Evolutionary conservation across 2,797 vertebrate species (phyloP), one percentile per base, ranked within the genome.

Genomic region (Arremon aurantiirostris): DNA sequence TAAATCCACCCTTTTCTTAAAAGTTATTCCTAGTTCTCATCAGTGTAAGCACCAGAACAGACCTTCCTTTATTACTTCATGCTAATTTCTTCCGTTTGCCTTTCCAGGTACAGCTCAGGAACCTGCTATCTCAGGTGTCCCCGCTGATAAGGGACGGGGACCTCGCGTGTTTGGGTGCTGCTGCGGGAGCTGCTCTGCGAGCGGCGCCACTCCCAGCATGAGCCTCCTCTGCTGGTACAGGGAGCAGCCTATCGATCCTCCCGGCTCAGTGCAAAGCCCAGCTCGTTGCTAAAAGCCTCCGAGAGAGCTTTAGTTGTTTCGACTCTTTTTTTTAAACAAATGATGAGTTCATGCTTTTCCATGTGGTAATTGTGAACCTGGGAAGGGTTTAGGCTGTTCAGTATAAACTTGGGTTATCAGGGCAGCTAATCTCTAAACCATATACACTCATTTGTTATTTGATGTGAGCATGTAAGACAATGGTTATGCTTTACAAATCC

Each of bases 231-330:
- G 80, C 80, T 28, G 47, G 80, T 88, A 89, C 85, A 88, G 76
- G 26, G 84, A 94, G 89, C 79, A 94, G 89, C 82, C 84, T 65
- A 88, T 86, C 77, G 55, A 94, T 90, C 77, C 89, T 79, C 23
- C 30, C 3, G 13, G 59, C 87, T 79, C 85, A 77, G 63, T 21
- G 57, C 91, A 91, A 44, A 91, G 66, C 53, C 76, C 79, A 56
- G 86, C 87, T n/a, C 27, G 1, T 4, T 64, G 57, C 83, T 93
- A 52, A 94, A 94, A 95, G 72, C 84, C 72, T 82, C 64, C 0
- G 4, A 87, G 39, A n/a, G 27, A 90, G 42, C 2, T 27, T 6
- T 19, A 24, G 34, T 71, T 75, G 50, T n/a, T 91, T 41, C 16
- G 4, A 71, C 28, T 68, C 53, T 1, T 42, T 11, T 65, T 32